Conservation (phyloP, 2,797 vertebrate species). For the Scolopax rusticola region DNA sequence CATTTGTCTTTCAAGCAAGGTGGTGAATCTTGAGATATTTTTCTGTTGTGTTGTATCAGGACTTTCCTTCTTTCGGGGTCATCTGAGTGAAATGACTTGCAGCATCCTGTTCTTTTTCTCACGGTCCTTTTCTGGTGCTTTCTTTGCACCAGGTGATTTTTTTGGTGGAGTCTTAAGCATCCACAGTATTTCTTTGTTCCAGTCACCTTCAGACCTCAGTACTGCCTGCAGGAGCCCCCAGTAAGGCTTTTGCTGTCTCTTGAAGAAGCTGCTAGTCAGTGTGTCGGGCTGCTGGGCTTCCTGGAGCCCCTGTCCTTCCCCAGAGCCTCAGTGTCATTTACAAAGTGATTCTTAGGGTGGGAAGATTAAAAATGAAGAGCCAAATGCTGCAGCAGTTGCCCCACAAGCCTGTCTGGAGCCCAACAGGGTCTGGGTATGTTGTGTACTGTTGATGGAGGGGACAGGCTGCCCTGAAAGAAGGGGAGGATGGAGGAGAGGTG, state of each 20-base stretch:
- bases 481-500: neutral
- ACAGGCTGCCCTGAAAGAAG: neutral
- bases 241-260: neutral
- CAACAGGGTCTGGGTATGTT: accelerated
- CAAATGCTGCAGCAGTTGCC: neutral
- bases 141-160: neutral
- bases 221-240: neutral
- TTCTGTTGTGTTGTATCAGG: neutral
- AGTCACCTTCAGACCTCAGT: neutral
- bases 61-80: neutral
- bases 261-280: neutral
- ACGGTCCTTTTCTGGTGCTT: neutral
- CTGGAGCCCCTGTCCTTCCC: neutral
- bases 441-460: neutral
- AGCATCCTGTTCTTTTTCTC: neutral
- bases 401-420: neutral
- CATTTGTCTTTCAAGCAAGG: neutral
- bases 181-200: neutral
- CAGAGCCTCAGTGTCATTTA: neutral
- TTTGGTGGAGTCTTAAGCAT: neutral
- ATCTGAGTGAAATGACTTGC: neutral
- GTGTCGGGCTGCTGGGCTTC: neutral
- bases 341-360: neutral
- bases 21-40: neutral
- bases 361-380: neutral